Conservation (phyloP, 2,888 invertebrate genomes). For the Drosophila picticornis region DNA sequence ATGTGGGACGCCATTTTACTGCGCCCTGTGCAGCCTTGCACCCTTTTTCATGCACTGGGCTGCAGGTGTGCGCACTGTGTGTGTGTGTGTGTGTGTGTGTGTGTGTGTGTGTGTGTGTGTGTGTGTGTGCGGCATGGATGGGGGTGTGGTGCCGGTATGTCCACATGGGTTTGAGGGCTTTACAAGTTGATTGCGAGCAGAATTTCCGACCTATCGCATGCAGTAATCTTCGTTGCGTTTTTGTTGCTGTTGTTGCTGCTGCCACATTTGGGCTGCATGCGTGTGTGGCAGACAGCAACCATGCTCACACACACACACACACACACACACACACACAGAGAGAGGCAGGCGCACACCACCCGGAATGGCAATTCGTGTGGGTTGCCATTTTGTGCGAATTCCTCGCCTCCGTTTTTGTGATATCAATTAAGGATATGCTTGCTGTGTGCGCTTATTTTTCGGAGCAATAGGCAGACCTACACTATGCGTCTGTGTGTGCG, state of each 20-base stretch:
- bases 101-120: background rate
- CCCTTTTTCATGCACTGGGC: conserved; percentile 51
- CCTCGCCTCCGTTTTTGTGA: conserved; percentile 78
- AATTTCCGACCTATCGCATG: conserved; percentile 80
- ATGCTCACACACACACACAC: conserved; percentile 21
- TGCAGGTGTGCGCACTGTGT: conserved; percentile 48
- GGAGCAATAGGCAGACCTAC: conserved; percentile 47
- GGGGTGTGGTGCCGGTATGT: conserved; percentile 17
- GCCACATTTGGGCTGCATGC: conserved; percentile 52
- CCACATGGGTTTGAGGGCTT: conserved; percentile 46
- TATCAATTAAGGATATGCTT: conserved; percentile 83
- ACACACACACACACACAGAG: conserved; percentile 2
- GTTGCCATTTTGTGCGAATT: conserved; percentile 72
- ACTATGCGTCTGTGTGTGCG: background rate
- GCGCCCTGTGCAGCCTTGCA: conserved; percentile 66
- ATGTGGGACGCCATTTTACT: conserved; percentile 73
- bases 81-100: conserved; percentile 8
- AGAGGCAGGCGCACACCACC: conserved; percentile 14
- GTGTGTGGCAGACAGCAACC: conserved; percentile 46
- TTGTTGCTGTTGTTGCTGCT: conserved; percentile 46
- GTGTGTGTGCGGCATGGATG: background rate
- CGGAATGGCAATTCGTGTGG: conserved; percentile 41
- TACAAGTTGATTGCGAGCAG: conserved; percentile 70
- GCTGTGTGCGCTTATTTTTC: conserved; percentile 56
- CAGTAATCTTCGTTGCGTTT: conserved; percentile 70